phyloP scores from a whole-genome alignment of 2,797 vertebrate genomes.

The Taenioides sp. region DNA sequence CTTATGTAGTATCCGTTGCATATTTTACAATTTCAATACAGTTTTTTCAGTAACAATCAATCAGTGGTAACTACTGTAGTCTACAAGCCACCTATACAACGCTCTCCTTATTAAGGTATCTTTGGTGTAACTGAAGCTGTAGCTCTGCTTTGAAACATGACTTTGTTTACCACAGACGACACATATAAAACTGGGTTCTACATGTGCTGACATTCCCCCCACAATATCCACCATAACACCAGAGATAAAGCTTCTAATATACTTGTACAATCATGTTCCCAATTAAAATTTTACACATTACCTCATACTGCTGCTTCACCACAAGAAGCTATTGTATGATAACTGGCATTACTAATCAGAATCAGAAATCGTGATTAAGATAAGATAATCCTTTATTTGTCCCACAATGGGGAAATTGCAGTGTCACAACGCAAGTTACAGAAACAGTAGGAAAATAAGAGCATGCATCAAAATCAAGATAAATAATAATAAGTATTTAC shows the following conservation, averaged over 20 bases:
- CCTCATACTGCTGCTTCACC: not conserved
- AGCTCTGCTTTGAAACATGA: slow-evolving; percentile 10
- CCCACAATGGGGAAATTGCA: too few species aligned
- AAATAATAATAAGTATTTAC: too few species aligned
- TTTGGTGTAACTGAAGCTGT: not conserved
- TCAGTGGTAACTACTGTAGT: not conserved
- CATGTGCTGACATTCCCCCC: slow-evolving; percentile 28
- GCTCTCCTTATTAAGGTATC: not conserved
- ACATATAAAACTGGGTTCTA: not conserved
- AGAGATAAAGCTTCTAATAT: slow-evolving; percentile 26
- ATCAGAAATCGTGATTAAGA: too few species aligned
- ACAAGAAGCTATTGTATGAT: not conserved
- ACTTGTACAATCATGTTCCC: not conserved
- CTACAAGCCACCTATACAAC: not conserved
- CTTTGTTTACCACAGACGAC: slow-evolving; percentile 4
- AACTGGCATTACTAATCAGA: too few species aligned
- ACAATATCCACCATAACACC: slow-evolving; percentile 11
- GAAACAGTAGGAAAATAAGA: too few species aligned
- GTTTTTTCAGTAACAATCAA: not conserved
- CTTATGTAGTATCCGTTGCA: not conserved
- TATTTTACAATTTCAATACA: not conserved
- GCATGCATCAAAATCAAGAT: too few species aligned
- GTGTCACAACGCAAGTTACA: too few species aligned
- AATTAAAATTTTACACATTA: not conserved
- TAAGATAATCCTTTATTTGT: too few species aligned